Evolutionary conservation across 64 coral and sea anemone genomes (phyloP).

Genomic region (Montipora efflorescens): DNA sequence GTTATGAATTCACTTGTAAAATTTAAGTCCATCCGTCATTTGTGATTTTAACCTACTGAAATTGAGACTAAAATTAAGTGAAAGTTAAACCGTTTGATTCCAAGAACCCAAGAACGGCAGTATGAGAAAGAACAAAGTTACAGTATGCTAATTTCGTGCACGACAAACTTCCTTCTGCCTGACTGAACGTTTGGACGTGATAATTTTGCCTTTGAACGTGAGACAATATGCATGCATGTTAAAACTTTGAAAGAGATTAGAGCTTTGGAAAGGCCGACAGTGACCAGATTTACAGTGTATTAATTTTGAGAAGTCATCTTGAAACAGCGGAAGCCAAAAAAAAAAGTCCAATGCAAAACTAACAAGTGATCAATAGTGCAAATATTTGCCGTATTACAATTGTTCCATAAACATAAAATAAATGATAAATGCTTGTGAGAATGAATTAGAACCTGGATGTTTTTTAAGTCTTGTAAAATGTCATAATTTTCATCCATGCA

Average conservation of each 20-base stretch:
- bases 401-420: conserved; percentile 17
- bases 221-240: background rate
- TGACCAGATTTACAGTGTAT: conserved; percentile 46
- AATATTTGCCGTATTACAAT: conserved; percentile 21
- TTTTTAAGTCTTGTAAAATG: conserved; percentile 32
- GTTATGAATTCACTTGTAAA: background rate
- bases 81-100: background rate
- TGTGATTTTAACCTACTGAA: background rate
- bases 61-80: background rate
- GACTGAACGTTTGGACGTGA: background rate
- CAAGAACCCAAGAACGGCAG: background rate
- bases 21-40: background rate
- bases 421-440: conserved; percentile 22
- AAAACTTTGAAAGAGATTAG: conserved; percentile 47
- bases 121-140: background rate
- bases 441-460: conserved; percentile 37
- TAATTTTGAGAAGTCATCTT: conserved; percentile 42
- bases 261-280: conserved; percentile 41
- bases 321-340: conserved; percentile 1
- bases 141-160: background rate
- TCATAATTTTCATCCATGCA: conserved; percentile 31
- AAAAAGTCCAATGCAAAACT: background rate
- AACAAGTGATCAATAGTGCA: conserved; percentile 2
- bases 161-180: background rate
- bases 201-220: background rate